Conservation (phyloP, 2,888 invertebrate species). For the Bombylius discolor region DNA sequence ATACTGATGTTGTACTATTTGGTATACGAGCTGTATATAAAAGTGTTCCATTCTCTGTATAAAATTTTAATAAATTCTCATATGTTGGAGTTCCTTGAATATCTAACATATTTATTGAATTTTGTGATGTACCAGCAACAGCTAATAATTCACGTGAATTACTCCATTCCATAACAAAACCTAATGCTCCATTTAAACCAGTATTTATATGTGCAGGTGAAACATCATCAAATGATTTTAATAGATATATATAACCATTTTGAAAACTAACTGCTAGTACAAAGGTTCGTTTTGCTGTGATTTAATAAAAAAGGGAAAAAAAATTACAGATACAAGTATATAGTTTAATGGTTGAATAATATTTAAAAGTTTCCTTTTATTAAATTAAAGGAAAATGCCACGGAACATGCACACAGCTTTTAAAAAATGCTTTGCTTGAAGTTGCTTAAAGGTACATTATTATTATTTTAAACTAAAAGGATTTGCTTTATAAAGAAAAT, state of each 20-base stretch:
- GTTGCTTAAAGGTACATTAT: too few relatives aligned
- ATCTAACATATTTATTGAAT: constrained; percentile 24
- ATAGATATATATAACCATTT: constrained; percentile 78
- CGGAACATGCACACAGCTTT: too few relatives aligned
- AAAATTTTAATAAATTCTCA: constrained; percentile 79
- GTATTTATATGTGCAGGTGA: constrained; percentile 78
- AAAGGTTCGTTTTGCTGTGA: constrained; percentile 48
- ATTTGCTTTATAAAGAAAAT: too few relatives aligned
- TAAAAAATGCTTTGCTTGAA: too few relatives aligned
- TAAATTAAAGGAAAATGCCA: too few relatives aligned
- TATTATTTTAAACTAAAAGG: too few relatives aligned
- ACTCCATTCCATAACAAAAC: constrained; percentile 90
- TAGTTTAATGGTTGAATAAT: too few relatives aligned
- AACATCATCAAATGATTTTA: constrained; percentile 87
- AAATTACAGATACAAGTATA: too few relatives aligned
- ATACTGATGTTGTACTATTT: constrained; percentile 61
- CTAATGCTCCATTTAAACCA: constrained; percentile 58
- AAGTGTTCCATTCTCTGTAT: constrained; percentile 70
- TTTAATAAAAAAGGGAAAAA: too few relatives aligned
- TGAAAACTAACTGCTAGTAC: constrained; percentile 78
- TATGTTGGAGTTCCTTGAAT: constrained; percentile 42
- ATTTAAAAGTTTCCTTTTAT: too few relatives aligned
- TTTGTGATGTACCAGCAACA: constrained; percentile 63
- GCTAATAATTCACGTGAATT: constrained; percentile 86
- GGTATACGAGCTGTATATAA: constrained; percentile 71